A percentile compares a stretch with the other conserved stretches of the same genome.
phyloP scores from a whole-genome alignment of 1,140 invertebrate species.

The Galleria mellonella region DNA sequence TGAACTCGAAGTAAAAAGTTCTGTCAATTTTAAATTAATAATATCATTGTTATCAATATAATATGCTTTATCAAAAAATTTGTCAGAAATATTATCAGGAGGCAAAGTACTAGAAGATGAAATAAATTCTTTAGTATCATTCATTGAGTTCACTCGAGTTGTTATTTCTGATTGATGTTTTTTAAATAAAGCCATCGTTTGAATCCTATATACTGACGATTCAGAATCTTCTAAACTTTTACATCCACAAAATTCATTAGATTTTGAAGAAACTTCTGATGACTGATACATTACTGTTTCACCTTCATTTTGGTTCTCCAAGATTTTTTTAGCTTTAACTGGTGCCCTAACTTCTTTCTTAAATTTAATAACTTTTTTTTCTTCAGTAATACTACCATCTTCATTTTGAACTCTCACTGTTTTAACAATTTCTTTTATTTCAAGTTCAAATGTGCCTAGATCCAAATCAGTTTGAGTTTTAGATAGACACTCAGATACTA shows the following conservation, averaged over 20 bases:
- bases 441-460: constrained; percentile 33
- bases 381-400: constrained; percentile 37
- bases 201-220: no score
- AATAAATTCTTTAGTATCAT: no score
- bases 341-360: constrained; percentile 28
- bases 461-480: constrained; percentile 12
- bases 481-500: no score
- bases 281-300: constrained; percentile 10
- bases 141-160: no score
- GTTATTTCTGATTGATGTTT: no score
- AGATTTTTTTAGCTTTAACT: constrained; percentile 3
- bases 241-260: constrained; percentile 22
- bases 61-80: no score
- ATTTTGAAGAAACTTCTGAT: constrained; percentile 20
- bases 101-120: no score
- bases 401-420: constrained; percentile 30
- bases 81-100: no score
- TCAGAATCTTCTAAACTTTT: constrained; percentile 7
- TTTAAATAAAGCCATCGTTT: no score
- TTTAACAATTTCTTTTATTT: constrained; percentile 37
- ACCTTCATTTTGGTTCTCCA: not conserved
- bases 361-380: constrained; percentile 35
- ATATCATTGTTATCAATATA: no score
- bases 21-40: not conserved
- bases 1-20: constrained; percentile 1